These are phyloP conservation scores for Aurelia sp. DNA, from an alignment of 30 jellyfish, hydroid and myxozoan species.

Conservation along the genomic window DNA sequence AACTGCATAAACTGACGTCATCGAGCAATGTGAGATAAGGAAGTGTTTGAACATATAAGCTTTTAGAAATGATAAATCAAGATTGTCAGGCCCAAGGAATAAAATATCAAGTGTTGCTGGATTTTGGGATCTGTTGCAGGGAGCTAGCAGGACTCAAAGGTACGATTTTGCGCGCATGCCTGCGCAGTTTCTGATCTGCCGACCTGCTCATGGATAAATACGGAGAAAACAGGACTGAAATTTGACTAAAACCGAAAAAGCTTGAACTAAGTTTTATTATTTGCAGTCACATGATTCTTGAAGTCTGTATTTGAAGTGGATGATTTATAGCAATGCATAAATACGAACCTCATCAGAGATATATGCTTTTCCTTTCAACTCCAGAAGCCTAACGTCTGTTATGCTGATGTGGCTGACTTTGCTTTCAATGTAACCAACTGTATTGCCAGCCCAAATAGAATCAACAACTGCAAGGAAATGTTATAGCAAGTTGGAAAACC, in stretches of 20 bases:
- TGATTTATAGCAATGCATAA: not conserved
- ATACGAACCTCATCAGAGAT: constrained; percentile 26
- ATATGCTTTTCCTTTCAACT: constrained; percentile 24
- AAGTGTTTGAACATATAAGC: no score
- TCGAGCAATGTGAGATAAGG: no score
- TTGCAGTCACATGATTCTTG: not conserved
- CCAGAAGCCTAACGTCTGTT: not conserved
- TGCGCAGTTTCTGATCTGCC: no score
- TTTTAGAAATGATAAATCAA: no score
- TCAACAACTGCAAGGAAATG: constrained; percentile 20
- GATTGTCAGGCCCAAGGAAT: no score
- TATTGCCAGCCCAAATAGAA: constrained; percentile 2
- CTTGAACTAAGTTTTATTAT: not conserved
- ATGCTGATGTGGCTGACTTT: not conserved
- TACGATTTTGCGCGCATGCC: no score
- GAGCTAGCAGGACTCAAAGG: no score
- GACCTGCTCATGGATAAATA: not conserved
- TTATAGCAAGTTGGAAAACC: no score
- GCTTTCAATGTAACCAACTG: constrained; percentile 20
- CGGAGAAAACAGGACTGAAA: not conserved
- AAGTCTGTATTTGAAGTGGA: no score
- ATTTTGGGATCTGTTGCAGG: no score
- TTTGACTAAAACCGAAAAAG: not conserved
- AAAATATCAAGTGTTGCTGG: no score
- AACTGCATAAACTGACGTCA: no score